These are phyloP conservation scores for Mythimna loreyi DNA, from an alignment of 2,888 invertebrate genomes.

Conservation along the genomic window DNA sequence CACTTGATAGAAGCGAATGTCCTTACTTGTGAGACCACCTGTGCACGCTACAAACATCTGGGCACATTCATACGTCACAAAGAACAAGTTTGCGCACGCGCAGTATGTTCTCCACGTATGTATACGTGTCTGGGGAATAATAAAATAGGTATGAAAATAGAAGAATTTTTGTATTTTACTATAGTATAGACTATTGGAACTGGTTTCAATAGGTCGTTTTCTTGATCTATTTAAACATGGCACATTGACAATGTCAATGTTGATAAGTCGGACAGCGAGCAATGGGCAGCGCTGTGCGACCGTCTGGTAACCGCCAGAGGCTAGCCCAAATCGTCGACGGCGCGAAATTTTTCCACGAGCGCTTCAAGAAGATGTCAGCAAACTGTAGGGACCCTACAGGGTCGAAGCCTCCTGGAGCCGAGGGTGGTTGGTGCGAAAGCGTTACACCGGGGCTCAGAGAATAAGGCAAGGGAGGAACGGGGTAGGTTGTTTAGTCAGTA, in stretches of 20 bases:
- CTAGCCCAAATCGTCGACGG: too few species aligned
- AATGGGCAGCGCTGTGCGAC: too few species aligned
- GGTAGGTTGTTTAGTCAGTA: too few species aligned
- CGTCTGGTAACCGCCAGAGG: too few species aligned
- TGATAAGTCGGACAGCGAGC: too few species aligned
- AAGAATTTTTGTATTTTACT: background rate
- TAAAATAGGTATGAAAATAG: background rate
- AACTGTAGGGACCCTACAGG: too few species aligned
- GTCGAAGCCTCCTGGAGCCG: too few species aligned
- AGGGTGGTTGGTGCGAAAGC: too few species aligned
- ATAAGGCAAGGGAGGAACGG: too few species aligned
- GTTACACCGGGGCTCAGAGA: too few species aligned
- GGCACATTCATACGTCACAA: conserved; percentile 34
- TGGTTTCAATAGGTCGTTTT: background rate
- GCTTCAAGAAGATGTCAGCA: too few species aligned
- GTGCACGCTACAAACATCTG: conserved; percentile 33
- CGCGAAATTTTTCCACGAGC: too few species aligned
- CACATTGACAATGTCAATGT: background rate
- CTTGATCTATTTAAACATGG: background rate
- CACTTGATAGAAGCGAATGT: conserved; percentile 37
- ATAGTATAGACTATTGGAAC: background rate
- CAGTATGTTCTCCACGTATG: conserved; percentile 19
- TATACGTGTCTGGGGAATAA: conserved; percentile 8
- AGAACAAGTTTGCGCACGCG: conserved; percentile 22
- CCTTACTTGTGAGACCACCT: conserved; percentile 41